These are phyloP conservation scores for Entelurus aequoreus DNA, from an alignment of 2,113 vertebrate species.

Conservation along the genomic window DNA sequence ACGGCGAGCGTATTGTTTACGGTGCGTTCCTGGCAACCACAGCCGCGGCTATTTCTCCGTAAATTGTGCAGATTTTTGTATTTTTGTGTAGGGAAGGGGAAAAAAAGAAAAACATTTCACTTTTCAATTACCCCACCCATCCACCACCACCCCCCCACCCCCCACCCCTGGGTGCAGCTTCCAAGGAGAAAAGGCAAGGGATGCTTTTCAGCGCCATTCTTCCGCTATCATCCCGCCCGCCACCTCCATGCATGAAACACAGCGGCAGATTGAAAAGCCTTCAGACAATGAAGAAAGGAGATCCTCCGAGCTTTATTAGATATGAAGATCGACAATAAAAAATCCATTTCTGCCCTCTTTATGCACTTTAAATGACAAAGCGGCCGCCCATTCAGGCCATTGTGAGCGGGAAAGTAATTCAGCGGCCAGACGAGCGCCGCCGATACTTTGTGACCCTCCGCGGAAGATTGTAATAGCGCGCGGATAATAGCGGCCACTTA, in stretches of 20 bases:
- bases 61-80: too few species aligned
- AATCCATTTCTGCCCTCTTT: slow-evolving; percentile 99
- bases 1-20: too few species aligned
- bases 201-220: slow-evolving; percentile 88
- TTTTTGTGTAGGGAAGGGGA: too few species aligned
- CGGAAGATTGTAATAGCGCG: slow-evolving; percentile 96
- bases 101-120: slow-evolving; percentile 65
- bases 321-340: slow-evolving; percentile 99
- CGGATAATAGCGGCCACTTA: slow-evolving; percentile 99
- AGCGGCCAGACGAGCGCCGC: slow-evolving; percentile 86
- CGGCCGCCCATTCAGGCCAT: slow-evolving; percentile 96
- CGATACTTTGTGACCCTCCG: slow-evolving; percentile 91
- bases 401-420: slow-evolving; percentile 99
- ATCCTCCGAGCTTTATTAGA: slow-evolving; percentile 99
- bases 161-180: slow-evolving; percentile 62
- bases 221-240: slow-evolving; percentile 80
- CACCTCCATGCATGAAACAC: slow-evolving; percentile 99
- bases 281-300: slow-evolving; percentile 98
- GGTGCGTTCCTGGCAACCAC: too few species aligned
- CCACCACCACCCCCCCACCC: background rate
- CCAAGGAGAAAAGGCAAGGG: too few species aligned
- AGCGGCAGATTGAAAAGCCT: slow-evolving; percentile 99
- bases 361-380: slow-evolving; percentile 99
- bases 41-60: too few species aligned
- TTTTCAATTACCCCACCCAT: slow-evolving; percentile 71